Evolutionary conservation across 2,888 invertebrate genomes (phyloP).

Genomic region (Macaria notata): DNA sequence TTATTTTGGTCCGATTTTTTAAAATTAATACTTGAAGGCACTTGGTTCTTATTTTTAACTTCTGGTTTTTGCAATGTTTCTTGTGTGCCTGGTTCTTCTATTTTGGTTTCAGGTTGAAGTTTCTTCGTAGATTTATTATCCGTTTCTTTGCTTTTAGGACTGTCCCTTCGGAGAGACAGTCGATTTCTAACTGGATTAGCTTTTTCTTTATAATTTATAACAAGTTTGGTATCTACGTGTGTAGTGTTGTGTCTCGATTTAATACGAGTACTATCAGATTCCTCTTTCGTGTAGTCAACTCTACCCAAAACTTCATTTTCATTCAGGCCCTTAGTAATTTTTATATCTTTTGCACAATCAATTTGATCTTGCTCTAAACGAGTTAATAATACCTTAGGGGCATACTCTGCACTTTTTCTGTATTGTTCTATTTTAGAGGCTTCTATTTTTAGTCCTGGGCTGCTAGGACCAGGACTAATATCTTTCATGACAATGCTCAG

Average conservation of each 20-base stretch:
- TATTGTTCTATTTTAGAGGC: slow-evolving; percentile 9
- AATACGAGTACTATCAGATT: too few relatives aligned
- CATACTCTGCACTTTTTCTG: slow-evolving; percentile 13
- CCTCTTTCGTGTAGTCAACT: too few relatives aligned
- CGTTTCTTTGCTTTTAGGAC: not conserved
- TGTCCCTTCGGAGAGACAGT: slow-evolving; percentile 13
- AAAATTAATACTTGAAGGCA: slow-evolving; percentile 1
- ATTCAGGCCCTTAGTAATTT: slow-evolving; percentile 3
- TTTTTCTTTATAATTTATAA: too few relatives aligned
- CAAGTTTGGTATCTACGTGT: too few relatives aligned
- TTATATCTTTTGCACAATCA: not conserved
- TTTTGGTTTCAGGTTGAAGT: not conserved
- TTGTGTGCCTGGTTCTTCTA: not conserved
- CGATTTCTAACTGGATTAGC: too few relatives aligned
- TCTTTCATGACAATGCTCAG: slow-evolving; percentile 4
- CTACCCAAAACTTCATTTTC: not conserved
- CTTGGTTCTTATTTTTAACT: slow-evolving; percentile 1
- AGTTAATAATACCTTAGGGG: slow-evolving; percentile 24
- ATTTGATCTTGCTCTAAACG: slow-evolving; percentile 16
- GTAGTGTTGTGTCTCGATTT: too few relatives aligned
- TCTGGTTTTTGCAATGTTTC: not conserved
- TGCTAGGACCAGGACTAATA: not conserved
- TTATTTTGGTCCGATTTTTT: not conserved
- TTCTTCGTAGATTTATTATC: not conserved
- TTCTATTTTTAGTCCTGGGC: slow-evolving; percentile 6